Evolutionary conservation across 2,797 vertebrate species (phyloP), one percentile per base, ranked within the genome.

Genomic region (Liparis tanakae): DNA sequence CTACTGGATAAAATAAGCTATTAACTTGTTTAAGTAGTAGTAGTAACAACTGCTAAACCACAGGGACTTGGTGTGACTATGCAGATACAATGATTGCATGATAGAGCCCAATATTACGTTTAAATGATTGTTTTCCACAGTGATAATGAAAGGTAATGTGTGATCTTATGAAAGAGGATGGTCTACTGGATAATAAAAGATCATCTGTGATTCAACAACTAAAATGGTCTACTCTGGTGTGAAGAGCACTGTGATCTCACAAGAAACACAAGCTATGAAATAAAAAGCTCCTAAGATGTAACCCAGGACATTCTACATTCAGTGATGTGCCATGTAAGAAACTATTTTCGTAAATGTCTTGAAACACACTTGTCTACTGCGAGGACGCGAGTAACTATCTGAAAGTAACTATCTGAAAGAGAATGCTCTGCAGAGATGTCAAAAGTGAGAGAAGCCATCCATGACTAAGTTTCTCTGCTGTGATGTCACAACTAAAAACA

Each of bases 21-120:
- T 90, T 88, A 92, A 56, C 72, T 78, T 78, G 80, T 85, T 80
- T 76, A 74, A 78, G 66, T 46, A 67, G 41, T 60, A 76, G 79
- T 70, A 83, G 79, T 78, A 76, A 67, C 25, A 79, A 51, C 65
- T 51, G 72, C 63, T 77, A 70, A 85, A 44, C 79, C 72, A 77
- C 69, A 80, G 65, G 33, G 59, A 84, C 72, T 82, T 71, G 10
- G 22, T 48, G 18, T 15, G 10, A 56, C 15, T 44, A 36, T 53
- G 25, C 46, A n/a, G 41, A 60, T 34, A 17, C 65, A 44, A 48
- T 50, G 39, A 39, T 30, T 56, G 20, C 25, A 39, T 18, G 58
- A 6, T 39, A 50, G 4, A 30, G 60, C 30, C 44, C 6, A 2
- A 67, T 59, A 56, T 53, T 53, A 22, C 13, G 0, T 43, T 20